A percentile compares a stretch with the other conserved stretches of the same genome.
phyloP scores from a whole-genome alignment of 92 coral and sea anemone genomes.

The Siderastrea radians region DNA sequence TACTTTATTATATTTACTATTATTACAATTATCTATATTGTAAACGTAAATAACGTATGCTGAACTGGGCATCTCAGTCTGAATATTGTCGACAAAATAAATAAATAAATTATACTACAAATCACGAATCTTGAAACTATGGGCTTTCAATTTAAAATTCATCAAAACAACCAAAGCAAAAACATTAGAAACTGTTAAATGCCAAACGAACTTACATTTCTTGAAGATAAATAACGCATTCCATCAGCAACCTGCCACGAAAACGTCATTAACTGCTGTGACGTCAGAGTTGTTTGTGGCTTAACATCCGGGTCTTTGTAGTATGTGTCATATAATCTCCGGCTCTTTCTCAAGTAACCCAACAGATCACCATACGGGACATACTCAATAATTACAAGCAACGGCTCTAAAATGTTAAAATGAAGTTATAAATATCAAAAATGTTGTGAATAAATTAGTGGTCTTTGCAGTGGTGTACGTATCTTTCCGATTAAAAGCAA shows the following conservation, averaged over 20 bases:
- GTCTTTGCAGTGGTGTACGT: too few relatives aligned
- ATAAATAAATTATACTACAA: too few relatives aligned
- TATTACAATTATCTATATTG: too few relatives aligned
- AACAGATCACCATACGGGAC: conserved; percentile 4
- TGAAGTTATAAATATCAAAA: too few relatives aligned
- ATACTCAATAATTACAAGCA: not conserved
- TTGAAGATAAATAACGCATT: not conserved
- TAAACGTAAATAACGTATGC: not conserved
- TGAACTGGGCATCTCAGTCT: not conserved
- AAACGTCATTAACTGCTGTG: not conserved
- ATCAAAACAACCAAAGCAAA: too few relatives aligned
- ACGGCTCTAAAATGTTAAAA: not conserved
- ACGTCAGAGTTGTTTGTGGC: not conserved
- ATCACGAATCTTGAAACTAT: too few relatives aligned
- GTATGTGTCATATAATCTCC: not conserved
- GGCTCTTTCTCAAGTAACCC: conserved; percentile 8
- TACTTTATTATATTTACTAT: not conserved
- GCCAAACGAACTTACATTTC: not conserved
- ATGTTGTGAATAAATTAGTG: too few relatives aligned
- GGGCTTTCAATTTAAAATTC: too few relatives aligned
- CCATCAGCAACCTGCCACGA: not conserved
- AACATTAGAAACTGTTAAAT: too few relatives aligned
- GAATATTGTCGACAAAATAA: too few relatives aligned
- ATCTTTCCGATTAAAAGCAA: too few relatives aligned
- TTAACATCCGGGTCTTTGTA: not conserved